Conservation (phyloP, 2,113 vertebrate species). For the Perca flavescens region DNA sequence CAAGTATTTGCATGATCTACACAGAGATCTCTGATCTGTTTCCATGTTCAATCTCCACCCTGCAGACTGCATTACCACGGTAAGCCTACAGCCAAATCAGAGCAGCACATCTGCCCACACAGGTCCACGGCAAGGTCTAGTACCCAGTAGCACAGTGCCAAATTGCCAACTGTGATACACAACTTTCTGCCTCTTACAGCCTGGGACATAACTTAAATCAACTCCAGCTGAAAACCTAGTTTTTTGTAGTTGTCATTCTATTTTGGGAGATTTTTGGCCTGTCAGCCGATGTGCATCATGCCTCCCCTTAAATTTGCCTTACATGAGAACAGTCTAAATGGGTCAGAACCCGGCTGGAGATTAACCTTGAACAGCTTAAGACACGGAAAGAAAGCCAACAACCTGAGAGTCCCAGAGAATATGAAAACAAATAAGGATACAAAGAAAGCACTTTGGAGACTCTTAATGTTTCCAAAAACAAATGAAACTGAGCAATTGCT, state of each 20-base stretch:
- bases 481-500: conserved; percentile 47
- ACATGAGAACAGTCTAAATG: conserved; percentile 65
- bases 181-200: conserved; percentile 63
- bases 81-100: conserved; percentile 70
- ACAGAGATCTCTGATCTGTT: conserved; percentile 59
- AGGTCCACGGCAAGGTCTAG: conserved; percentile 63
- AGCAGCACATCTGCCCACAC: conserved; percentile 77
- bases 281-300: conserved; percentile 67
- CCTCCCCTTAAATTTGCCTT: conserved; percentile 55
- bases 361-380: conserved; percentile 52
- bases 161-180: conserved; percentile 58
- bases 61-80: conserved; percentile 66
- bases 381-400: conserved; percentile 31
- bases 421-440: conserved; percentile 42
- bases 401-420: conserved; percentile 50
- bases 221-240: conserved; percentile 63
- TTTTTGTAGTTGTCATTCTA: conserved; percentile 56
- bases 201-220: conserved; percentile 65
- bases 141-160: conserved; percentile 54
- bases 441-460: conserved; percentile 26
- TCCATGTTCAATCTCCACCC: conserved; percentile 69
- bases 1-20: conserved; percentile 59
- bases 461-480: conserved; percentile 38
- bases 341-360: conserved; percentile 74
- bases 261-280: conserved; percentile 64